Conservation (phyloP, 1,140 invertebrate species). For the Paraescarpia echinospica region DNA sequence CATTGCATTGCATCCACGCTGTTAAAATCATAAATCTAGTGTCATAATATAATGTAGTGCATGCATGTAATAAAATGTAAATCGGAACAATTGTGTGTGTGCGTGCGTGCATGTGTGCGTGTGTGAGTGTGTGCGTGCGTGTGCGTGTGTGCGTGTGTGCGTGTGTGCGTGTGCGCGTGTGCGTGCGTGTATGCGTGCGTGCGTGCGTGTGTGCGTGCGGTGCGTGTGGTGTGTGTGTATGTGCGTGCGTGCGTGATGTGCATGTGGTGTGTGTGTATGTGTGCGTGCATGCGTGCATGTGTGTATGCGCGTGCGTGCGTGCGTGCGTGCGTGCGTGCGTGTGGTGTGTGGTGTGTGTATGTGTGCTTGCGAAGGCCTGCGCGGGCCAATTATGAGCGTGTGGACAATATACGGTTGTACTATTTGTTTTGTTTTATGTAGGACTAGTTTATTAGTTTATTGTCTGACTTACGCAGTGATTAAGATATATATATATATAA, state of each 20-base stretch:
- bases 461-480: no score
- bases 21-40: background rate
- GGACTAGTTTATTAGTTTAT: no score
- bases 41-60: background rate
- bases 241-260: background rate
- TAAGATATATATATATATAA: background rate
- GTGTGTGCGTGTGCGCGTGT: no score
- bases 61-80: background rate
- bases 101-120: no score
- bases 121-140: no score
- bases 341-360: background rate
- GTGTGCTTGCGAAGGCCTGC: background rate
- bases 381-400: no score
- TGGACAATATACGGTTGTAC: background rate
- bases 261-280: conserved; percentile 6
- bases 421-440: background rate
- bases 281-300: background rate
- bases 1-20: background rate
- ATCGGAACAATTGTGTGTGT: background rate
- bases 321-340: background rate
- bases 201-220: no score
- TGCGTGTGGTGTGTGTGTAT: background rate
- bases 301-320: background rate
- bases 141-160: no score
- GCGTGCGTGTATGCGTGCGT: no score